Evolutionary conservation across 2,113 vertebrate species (phyloP), one percentile per base, ranked within the genome.

Genomic region (Canis aureus): DNA sequence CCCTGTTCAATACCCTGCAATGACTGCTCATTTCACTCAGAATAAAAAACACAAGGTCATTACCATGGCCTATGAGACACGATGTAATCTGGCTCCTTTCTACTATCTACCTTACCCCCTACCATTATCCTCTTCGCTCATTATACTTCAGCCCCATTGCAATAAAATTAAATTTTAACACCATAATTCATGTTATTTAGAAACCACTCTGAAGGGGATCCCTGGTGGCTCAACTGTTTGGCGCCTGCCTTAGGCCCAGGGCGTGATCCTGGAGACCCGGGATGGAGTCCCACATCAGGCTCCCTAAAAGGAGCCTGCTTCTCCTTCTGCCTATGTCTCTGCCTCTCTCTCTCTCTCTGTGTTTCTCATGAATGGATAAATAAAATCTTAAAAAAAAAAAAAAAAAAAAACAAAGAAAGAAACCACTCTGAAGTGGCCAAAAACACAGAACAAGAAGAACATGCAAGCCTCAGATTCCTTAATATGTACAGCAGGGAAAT

Each of bases 151-250:
- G 62, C 5, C 66, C 76, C 29, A 86, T 29, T 51, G 20, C 53
- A 82, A n/a, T 62, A 94, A 96, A 96, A 74, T 74, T 88, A 95
- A 89, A 91, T 51, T 94, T 90, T 86, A 64, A 59, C 53, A 92
- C 53, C 85, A 92, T 78, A 7, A 76, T 74, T 67, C 69, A 91
- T 80, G 25, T 71, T 80, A n/a, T 89, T 86, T 94, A n/a, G 17
- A 92, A 84, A 97, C 19, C 23, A 94, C 35, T 94, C 84, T 76
- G n/a, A 92, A 23, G 62, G 43, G 43, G 43, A 43, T 43, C 43
- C 43, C 43, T 43, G 43, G 43, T 43, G 43, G 43, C 43, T 43
- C 7, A 43, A 6, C 43, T 43, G 43, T 43, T 43, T 43, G 43
- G 43, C 43, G 43, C 43, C 43, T 43, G 43, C 43, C 43, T 43